These are phyloP conservation scores for Elgaria multicarinata DNA, from an alignment of 2,113 vertebrate genomes.

Conservation along the genomic window DNA sequence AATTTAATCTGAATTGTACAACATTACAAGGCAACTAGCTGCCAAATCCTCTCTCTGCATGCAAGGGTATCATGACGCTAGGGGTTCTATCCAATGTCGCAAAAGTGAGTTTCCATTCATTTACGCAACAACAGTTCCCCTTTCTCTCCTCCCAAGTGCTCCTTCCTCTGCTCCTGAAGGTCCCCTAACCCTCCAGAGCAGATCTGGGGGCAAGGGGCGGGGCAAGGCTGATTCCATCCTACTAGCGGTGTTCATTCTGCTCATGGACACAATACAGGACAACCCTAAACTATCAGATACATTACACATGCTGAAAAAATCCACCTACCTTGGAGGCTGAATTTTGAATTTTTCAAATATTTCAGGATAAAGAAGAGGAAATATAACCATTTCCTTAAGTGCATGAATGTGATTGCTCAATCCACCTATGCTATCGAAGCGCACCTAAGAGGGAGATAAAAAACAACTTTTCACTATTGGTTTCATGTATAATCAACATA, in stretches of 20 bases:
- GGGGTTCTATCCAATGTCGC: not conserved
- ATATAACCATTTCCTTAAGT: conserved; percentile 99
- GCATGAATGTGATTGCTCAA: conserved; percentile 95
- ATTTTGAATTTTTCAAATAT: conserved; percentile 99
- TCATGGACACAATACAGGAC: no score
- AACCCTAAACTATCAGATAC: not conserved
- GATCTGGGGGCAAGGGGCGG: not conserved
- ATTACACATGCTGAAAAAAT: conserved; percentile 26
- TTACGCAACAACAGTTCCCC: not conserved
- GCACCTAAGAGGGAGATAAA: conserved; percentile 81
- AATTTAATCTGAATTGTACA: not conserved
- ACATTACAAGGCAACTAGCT: not conserved
- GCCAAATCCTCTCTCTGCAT: not conserved
- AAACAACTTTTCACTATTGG: conserved; percentile 30
- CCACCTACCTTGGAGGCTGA: conserved; percentile 93
- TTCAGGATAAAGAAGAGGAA: conserved; percentile 96
- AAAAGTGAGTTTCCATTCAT: no score
- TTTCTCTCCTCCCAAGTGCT: not conserved
- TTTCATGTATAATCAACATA: not conserved
- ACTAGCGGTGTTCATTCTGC: not conserved
- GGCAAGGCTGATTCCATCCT: not conserved
- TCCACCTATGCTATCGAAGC: conserved; percentile 95
- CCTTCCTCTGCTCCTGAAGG: not conserved
- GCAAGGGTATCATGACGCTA: not conserved
- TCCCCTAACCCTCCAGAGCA: not conserved